Percentiles rank a stretch among this genome's conserved stretches.
These are phyloP conservation scores for Zosterops pallidus DNA, from an alignment of 2,113 vertebrate species.

Conservation along the genomic window DNA sequence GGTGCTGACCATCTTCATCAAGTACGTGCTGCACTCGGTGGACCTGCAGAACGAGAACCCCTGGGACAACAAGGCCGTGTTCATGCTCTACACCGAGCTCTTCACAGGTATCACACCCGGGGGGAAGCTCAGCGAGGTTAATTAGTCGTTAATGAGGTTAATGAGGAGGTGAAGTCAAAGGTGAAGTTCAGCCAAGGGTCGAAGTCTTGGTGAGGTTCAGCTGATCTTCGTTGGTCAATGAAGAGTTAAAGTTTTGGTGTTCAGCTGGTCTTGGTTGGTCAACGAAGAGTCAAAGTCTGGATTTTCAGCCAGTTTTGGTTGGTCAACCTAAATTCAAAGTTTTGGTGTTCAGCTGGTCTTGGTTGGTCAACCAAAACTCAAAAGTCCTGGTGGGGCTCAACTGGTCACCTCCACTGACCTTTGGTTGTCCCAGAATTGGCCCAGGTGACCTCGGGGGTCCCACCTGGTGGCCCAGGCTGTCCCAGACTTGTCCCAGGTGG, in stretches of 20 bases:
- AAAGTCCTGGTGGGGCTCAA: neutral
- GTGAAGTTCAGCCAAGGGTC: neutral
- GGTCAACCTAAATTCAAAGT: too few relatives aligned
- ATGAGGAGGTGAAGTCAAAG: rapidly evolving
- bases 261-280: neutral
- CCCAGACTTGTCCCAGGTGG: too few relatives aligned
- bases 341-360: too few relatives aligned
- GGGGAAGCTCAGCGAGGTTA: rapidly evolving
- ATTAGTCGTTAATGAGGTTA: rapidly evolving
- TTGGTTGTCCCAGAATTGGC: rapidly evolving
- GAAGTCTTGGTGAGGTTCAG: rapidly evolving
- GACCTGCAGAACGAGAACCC: slow-evolving; percentile 96
- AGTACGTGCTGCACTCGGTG: slow-evolving; percentile 91
- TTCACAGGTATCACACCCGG: slow-evolving; percentile 81
- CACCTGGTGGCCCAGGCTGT: too few relatives aligned
- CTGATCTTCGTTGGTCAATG: rapidly evolving
- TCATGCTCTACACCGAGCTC: slow-evolving; percentile 97
- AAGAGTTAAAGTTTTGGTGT: rapidly evolving
- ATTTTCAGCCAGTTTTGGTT: neutral
- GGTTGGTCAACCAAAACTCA: too few relatives aligned
- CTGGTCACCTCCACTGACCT: rapidly evolving
- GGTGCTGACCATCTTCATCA: slow-evolving; percentile 94
- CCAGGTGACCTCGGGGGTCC: neutral
- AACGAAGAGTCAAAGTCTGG: neutral
- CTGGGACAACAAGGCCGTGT: slow-evolving; percentile 98